Base-by-base conservation (phyloP, 2,113 vertebrate species). In the Ammodytes marinus region DNA sequence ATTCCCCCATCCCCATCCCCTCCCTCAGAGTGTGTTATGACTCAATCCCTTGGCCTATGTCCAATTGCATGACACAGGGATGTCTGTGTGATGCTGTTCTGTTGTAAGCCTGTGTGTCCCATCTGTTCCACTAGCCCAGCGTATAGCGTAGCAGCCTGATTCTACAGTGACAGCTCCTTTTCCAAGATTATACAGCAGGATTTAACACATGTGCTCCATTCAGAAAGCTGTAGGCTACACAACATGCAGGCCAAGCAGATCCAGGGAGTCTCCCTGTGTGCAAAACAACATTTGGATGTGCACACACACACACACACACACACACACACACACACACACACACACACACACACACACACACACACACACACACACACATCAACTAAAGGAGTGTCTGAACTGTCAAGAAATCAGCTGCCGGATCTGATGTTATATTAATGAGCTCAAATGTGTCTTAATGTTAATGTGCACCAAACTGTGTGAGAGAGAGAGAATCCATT, bases 141-240 rank as follows among this genome's bases (percentile, higher is more conserved):
- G 27, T 27, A 27, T 27, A 27, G 27, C 63, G 68, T 14, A 17
- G 49, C 74, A 77, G 79, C 74, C 69, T 85, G 83, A 86, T 82
- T 82, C 67, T 27, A 69, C 78, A 15, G 39, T 82, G 86, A 89
- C 89, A 77, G 87, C 84, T 86, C 70, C 68, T 67, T 58, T 68
- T 58, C 78, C 55, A 40, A 54, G 69, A 80, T 77, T 45, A 14
- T 27, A 27, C 27, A 27, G 27, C 55, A 45, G 84, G 85, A 78
- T 81, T 67, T 6, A 42, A 55, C 11, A n/a, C 84, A 89, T 80
- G 83, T 84, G 89, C 82, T 90, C 73, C 87, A 86, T 88, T 91
- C 84, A 87, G 19, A 86, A 84, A 85, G 77, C 83, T 76, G 83
- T 69, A 35, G 35, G 71, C 69, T 64, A 49, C 72, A 77, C 83